A percentile compares a stretch with the other conserved stretches of the same genome.
These are phyloP conservation scores for Drosophila cognata DNA, from an alignment of 2,888 invertebrate species.

Conservation along the genomic window DNA sequence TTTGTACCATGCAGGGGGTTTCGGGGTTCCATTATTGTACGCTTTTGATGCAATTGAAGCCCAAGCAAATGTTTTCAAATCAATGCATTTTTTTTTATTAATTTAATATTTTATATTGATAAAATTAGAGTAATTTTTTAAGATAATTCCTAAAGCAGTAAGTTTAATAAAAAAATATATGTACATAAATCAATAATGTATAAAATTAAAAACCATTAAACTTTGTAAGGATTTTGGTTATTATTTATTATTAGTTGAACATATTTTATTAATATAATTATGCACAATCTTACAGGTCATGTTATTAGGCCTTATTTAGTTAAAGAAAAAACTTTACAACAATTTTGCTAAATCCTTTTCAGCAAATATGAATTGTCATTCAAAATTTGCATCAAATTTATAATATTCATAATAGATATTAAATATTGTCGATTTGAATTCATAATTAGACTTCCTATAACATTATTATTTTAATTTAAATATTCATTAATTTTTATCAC, in stretches of 20 bases:
- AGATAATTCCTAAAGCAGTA: background rate
- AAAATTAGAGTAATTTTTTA: background rate
- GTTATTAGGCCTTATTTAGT: background rate
- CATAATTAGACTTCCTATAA: background rate
- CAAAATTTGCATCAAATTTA: background rate
- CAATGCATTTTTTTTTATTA: background rate
- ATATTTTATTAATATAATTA: background rate
- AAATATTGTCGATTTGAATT: background rate
- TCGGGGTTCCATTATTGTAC: accelerated
- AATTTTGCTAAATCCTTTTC: background rate
- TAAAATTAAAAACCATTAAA: background rate
- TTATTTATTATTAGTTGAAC: background rate
- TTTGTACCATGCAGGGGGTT: background rate
- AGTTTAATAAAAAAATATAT: background rate
- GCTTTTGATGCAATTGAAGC: background rate
- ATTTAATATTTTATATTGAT: background rate
- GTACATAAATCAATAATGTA: background rate
- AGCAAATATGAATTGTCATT: background rate
- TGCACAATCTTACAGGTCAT: background rate
- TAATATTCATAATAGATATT: background rate
- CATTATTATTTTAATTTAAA: background rate
- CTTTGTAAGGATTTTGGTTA: background rate
- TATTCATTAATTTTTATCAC: background rate
- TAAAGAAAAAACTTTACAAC: background rate
- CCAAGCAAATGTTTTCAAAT: background rate